Base-by-base conservation (phyloP, 2,113 vertebrate species). In the Pyrgilauda ruficollis region DNA sequence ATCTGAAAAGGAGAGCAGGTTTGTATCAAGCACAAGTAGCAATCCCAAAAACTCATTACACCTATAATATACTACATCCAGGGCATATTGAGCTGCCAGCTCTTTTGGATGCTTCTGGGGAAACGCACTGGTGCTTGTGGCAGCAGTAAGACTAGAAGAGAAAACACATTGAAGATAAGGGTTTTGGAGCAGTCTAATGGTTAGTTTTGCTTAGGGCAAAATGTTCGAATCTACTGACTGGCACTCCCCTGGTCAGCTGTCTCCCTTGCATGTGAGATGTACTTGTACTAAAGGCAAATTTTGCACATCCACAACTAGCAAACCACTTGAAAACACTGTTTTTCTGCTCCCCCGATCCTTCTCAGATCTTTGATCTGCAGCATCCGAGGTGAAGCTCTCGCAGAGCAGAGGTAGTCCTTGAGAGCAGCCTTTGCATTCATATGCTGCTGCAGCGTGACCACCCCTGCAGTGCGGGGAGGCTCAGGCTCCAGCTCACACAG, bases 361-460 rank as follows among this genome's bases (percentile, higher is more conserved):
- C 37, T 3, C 3, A 67, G 23, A 16, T 18, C 56, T 70, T 79
- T 56, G 50, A 70, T 68, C 14, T 17, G 3, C 41, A 31, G 28
- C 20, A 35, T 8, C 55, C 0, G 0, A 74, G 46, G 21, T 26
- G 46, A 58, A 58, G 22, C 0, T 0, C 7, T 9, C 0, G 0
- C 37, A 46, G 67, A 55, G 27, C 62, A 37, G n/a, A 79, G 0
- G 0, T 3, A 1, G 6, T 53, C 9, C 77, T 17, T 52, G 49
- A 69, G 41, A 63, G n/a, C 33, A 79, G 35, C 20, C 23, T 77
- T 66, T 0, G 7, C 10, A 8, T 39, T 33, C 41, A 7, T 1
- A 2, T 8, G 17, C 11, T 1, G 0, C 3, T 2, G 13, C 27
- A 69, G 39, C 0, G 2, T 8, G 24, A n/a, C 20, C 46, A 39